Base-by-base conservation (phyloP, 2,797 vertebrate species). In the Phataginus tetradactyla region DNA sequence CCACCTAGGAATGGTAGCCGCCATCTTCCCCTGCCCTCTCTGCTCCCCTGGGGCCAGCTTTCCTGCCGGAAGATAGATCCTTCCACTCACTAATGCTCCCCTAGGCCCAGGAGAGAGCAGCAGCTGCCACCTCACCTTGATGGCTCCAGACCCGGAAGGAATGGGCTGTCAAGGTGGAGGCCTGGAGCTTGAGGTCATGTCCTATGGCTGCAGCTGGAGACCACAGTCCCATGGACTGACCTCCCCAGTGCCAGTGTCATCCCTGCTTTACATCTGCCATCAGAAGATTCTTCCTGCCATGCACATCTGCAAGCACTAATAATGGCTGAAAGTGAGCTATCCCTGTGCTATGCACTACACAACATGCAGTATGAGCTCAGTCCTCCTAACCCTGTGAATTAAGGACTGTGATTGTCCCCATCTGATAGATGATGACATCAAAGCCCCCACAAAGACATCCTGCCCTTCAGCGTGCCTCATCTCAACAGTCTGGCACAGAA, bases 11-110 rank as follows among this genome's bases (percentile, higher is more conserved):
- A 87, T 85, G 72, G 90, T 88, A 96, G 85, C 71, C 0, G 0
- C 80, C 87, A 63, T 77, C 74, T 74, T 75, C 57, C 83, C 27
- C 55, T 55, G 45, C 29, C 18, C 27, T 55, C 42, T 21, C 66
- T 84, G 71, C 71, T 92, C 69, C 78, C 66, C n/a, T 34, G 53
- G 77, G 86, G 81, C 94, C 93, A 59, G 53, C 71, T 77, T 78
- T 85, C 61, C 77, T 75, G 6, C 17, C 42, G 63, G 81, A 15
- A 86, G 71, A 55, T 61, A 86, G 71, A 55, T 61, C 25, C 59
- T 91, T 77, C 59, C 61, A 66, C 37, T 96, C 49, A 25, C 12
- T 69, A 29, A 42, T 83, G 32, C 90, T 51, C 81, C 71, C 29
- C 59, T 32, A 39, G 63, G 63, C 93, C 81, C 69, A 83, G 68